phyloP scores from a whole-genome alignment of 2,113 vertebrate genomes.

The Conger conger region DNA sequence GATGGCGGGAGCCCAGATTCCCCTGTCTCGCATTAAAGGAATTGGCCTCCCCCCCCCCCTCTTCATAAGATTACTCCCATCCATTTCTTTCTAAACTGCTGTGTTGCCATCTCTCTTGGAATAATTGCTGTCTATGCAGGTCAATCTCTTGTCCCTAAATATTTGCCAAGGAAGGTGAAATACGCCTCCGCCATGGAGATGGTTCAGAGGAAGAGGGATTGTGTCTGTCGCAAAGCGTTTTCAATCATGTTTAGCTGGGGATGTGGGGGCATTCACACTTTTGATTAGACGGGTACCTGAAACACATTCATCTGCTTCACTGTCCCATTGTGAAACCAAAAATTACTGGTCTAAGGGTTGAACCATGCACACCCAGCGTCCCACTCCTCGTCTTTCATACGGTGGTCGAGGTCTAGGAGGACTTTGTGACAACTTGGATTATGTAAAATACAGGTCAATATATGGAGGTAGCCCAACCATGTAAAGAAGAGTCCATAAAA shows the following conservation, averaged over 20 bases:
- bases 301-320: background rate
- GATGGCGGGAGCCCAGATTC: background rate
- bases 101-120: constrained; percentile 17
- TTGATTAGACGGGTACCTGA: background rate
- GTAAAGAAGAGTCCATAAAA: too few relatives aligned
- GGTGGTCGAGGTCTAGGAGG: too few relatives aligned
- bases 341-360: too few relatives aligned
- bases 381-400: too few relatives aligned
- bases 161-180: background rate
- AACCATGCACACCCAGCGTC: too few relatives aligned
- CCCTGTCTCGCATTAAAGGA: background rate
- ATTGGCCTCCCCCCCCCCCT: background rate
- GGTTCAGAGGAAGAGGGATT: background rate
- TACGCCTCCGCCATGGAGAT: background rate
- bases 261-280: background rate
- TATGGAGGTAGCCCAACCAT: too few relatives aligned
- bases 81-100: constrained; percentile 3
- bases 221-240: background rate
- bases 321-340: too few relatives aligned
- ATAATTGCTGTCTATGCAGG: constrained; percentile 3
- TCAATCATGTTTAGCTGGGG: background rate
- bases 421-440: too few relatives aligned
- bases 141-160: background rate
- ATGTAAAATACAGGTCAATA: too few relatives aligned
- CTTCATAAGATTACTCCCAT: constrained; percentile 3